A percentile compares a stretch with the other conserved stretches of the same genome.
Evolutionary conservation across 2,113 vertebrate species (phyloP).

Genomic region (Amazona vittata): DNA sequence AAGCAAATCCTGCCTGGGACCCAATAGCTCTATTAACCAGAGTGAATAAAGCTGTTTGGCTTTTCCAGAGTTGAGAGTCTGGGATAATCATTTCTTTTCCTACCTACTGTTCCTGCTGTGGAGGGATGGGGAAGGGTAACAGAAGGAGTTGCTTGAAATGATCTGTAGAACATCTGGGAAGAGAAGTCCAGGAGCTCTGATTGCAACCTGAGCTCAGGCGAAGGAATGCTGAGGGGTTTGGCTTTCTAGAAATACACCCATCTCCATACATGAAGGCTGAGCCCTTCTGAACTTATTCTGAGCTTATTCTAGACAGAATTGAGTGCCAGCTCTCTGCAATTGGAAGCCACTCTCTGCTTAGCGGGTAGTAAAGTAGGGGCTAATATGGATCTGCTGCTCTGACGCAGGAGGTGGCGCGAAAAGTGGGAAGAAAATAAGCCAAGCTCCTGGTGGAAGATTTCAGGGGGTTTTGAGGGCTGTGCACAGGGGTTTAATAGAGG

Average conservation of each 20-base stretch:
- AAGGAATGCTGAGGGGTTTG: background rate
- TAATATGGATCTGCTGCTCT: background rate
- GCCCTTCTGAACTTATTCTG: background rate
- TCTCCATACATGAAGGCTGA: background rate
- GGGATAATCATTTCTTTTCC: background rate
- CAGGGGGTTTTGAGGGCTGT: background rate
- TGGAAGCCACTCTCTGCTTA: background rate
- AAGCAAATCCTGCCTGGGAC: background rate
- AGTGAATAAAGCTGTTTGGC: background rate
- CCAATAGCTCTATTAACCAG: rapidly evolving
- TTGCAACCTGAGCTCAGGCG: background rate
- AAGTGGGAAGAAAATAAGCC: background rate
- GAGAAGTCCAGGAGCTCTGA: background rate
- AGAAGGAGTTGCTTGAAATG: background rate
- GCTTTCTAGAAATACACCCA: background rate
- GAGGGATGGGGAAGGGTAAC: background rate
- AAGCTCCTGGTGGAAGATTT: background rate
- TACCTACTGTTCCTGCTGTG: background rate
- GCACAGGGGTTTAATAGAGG: background rate
- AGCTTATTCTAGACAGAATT: background rate
- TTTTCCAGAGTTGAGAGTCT: background rate
- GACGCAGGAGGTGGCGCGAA: background rate
- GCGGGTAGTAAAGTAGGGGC: background rate
- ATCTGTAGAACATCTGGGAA: background rate
- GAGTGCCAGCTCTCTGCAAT: background rate